Percentiles rank a stretch among this genome's conserved stretches.
Evolutionary conservation across 2,113 vertebrate genomes (phyloP).

Genomic region (Sinosuthora webbiana): DNA sequence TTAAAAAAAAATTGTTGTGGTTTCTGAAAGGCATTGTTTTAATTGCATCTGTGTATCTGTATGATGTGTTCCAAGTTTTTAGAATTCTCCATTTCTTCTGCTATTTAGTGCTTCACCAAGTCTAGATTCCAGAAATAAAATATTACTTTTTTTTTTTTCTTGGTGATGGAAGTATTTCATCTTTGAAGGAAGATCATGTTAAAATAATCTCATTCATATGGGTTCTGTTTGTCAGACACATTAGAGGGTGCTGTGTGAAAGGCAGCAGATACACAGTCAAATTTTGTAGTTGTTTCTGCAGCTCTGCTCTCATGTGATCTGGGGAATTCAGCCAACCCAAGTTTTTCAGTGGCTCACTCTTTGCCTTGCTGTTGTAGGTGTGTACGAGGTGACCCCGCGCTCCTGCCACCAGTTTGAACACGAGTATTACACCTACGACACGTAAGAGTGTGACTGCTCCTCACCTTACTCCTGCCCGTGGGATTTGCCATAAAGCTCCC

Average conservation of each 20-base stretch:
- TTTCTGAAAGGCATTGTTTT: neutral
- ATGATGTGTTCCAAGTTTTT: neutral
- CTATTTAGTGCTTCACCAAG: neutral
- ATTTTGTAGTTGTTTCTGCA: neutral
- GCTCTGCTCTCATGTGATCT: neutral
- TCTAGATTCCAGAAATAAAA: neutral
- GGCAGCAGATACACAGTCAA: neutral
- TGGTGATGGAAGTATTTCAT: neutral
- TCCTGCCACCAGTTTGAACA: conserved; percentile 99
- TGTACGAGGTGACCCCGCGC: conserved; percentile 97
- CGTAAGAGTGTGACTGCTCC: conserved; percentile 79
- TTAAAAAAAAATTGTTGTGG: neutral
- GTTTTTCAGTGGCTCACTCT: neutral
- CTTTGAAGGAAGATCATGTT: neutral
- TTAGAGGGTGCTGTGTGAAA: neutral
- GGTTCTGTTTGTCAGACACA: neutral
- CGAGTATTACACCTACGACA: conserved; percentile 94
- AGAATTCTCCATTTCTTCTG: neutral
- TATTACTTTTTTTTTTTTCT: neutral
- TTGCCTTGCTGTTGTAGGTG: conserved; percentile 74
- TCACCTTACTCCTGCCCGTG: neutral
- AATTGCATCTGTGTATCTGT: neutral
- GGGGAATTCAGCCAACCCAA: neutral
- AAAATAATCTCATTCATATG: neutral
- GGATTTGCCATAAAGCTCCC: neutral